Evolutionary conservation across 2,888 invertebrate species (phyloP).

Genomic region (Troglohyphantes excavatus): DNA sequence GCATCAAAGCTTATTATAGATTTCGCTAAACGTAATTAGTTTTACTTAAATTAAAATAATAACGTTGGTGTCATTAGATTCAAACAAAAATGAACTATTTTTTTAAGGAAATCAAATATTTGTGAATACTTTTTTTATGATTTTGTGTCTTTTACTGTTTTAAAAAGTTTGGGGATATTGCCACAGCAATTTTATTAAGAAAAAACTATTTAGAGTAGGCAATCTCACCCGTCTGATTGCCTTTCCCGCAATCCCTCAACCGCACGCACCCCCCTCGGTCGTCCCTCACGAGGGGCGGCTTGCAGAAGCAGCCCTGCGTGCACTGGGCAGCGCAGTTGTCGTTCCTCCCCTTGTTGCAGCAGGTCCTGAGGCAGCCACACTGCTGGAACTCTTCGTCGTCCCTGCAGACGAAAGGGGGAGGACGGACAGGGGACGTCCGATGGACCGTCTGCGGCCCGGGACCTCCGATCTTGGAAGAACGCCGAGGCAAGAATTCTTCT

Average conservation of each 20-base stretch:
- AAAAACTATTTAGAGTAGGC: background rate
- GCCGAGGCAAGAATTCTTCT: background rate
- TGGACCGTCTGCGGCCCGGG: background rate
- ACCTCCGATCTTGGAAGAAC: background rate
- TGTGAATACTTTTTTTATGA: no score
- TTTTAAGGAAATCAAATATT: no score
- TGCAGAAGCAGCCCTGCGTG: slow-evolving; percentile 51
- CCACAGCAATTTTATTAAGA: no score
- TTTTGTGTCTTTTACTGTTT: no score
- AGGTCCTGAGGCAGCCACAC: slow-evolving; percentile 15
- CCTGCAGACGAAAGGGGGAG: background rate
- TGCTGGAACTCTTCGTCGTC: slow-evolving; percentile 23
- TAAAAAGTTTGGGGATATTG: no score
- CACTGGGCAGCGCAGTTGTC: slow-evolving; percentile 21
- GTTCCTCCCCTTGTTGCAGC: slow-evolving; percentile 3
- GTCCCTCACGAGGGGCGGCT: slow-evolving; percentile 23
- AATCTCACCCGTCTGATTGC: background rate
- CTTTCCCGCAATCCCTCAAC: background rate
- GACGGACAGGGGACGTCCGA: background rate
- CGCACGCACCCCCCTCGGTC: slow-evolving; percentile 21
- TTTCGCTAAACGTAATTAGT: no score
- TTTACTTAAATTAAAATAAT: no score
- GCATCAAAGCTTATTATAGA: no score
- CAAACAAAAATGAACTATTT: no score
- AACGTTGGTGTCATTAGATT: no score